Evolutionary conservation across 2,113 vertebrate species (phyloP).

Genomic region (Clarias batrachus): DNA sequence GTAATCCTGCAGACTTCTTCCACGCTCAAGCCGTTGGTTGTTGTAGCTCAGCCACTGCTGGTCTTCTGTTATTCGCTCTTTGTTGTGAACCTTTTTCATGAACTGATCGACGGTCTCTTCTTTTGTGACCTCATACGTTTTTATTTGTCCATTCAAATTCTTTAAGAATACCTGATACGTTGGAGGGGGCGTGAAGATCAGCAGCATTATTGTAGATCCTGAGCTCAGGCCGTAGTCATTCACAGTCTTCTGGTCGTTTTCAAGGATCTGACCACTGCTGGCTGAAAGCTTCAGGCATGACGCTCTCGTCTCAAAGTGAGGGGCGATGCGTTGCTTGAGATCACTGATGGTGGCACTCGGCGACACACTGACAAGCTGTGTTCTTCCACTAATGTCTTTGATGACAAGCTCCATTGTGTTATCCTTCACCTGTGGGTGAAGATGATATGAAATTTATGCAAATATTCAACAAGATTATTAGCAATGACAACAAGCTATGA

Average conservation of each 20-base stretch:
- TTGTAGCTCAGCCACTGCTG: constrained; percentile 65
- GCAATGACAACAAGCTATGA: not conserved
- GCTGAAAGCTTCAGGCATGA: constrained; percentile 48
- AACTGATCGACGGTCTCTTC: constrained; percentile 59
- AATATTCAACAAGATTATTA: not conserved
- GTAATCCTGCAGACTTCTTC: constrained; percentile 58
- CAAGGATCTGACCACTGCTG: constrained; percentile 51
- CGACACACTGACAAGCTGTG: constrained; percentile 56
- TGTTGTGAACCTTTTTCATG: constrained; percentile 42
- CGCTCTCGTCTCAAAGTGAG: rapidly evolving
- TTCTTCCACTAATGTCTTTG: constrained; percentile 22
- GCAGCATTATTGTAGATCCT: constrained; percentile 56
- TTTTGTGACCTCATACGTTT: constrained; percentile 55
- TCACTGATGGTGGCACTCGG: constrained; percentile 54
- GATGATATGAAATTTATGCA: not conserved
- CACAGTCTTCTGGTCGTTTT: constrained; percentile 32
- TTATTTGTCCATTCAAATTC: constrained; percentile 38
- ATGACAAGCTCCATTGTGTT: constrained; percentile 57
- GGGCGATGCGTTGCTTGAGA: constrained; percentile 48
- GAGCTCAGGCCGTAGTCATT: constrained; percentile 48
- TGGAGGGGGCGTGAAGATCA: constrained; percentile 51
- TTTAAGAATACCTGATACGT: constrained; percentile 62
- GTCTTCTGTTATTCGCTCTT: constrained; percentile 48
- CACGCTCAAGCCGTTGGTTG: constrained; percentile 46
- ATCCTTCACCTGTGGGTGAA: not conserved